Evolutionary conservation across 2,113 vertebrate species (phyloP), one percentile per base, ranked within the genome.

Genomic region (Sterrhoptilus dennistouni): DNA sequence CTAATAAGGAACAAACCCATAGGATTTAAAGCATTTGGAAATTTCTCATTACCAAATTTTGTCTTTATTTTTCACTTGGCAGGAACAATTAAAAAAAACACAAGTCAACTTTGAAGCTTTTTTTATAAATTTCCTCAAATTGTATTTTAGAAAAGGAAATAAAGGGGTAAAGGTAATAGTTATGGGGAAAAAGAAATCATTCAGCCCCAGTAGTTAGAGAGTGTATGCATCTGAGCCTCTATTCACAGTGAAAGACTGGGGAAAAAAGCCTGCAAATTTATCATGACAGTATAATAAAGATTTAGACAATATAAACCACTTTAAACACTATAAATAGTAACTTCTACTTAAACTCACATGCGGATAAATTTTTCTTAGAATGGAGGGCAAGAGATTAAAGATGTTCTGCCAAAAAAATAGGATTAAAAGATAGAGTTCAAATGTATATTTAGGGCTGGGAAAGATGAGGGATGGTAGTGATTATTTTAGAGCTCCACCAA

Each of bases 221-320:
- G 6, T 38, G 6, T 83, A 90, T 80, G 70, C 36, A 90, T 95
- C 63, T 83, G 76, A 96, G 47, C 45, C 60, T 95, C 74, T 86
- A 44, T 64, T 90, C 87, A 96, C 90, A 96, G 57, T 52, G 95
- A 90, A 94, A 91, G 31, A 84, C 70, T 89, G 66, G 36, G 60
- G 4, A 35, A 79, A 92, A 92, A 88, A 57, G 63, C 22, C 71
- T 91, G 59, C 36, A 89, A 96, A 96, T 95, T 95, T 87, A 93
- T 95, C 81, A 83, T 93, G 92, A 84, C 83, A 93, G 78, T 81
- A 71, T 91, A 95, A 92, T 95, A 93, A 97, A 96, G 94, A 86
- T 71, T 64, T 94, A 95, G 84, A 94, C 75, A 96, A 89, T 94
- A 78, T 75, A 90, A 94, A 96, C 56, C 75, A 72, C 79, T 94